phyloP scores from a whole-genome alignment of 2,888 invertebrate genomes.

The Zaprionus lineosus region DNA sequence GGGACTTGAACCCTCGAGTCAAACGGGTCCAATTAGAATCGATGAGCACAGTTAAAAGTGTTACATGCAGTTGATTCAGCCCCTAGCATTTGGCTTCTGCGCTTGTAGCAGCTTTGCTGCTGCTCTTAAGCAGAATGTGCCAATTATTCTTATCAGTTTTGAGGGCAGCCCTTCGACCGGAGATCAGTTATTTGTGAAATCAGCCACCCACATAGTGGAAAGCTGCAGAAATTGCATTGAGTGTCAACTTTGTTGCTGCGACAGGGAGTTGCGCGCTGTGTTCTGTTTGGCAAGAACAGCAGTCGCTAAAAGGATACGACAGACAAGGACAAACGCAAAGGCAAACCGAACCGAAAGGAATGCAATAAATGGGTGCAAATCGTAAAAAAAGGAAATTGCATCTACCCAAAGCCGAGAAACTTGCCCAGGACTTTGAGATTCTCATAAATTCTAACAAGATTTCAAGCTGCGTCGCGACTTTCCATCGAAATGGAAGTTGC shows the following conservation, averaged over 20 bases:
- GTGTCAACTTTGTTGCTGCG: constrained; percentile 69
- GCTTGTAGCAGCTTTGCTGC: constrained; percentile 25
- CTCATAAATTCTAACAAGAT: constrained; percentile 80
- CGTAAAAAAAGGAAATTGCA: constrained; percentile 77
- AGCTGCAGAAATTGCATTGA: constrained; percentile 40
- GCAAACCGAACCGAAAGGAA: constrained; percentile 60
- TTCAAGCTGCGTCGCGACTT: constrained; percentile 61
- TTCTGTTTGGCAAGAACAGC: constrained; percentile 46
- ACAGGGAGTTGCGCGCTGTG: constrained; percentile 62
- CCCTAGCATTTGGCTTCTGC: constrained; percentile 23
- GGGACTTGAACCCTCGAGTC: too few species aligned
- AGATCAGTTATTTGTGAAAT: constrained; percentile 28
- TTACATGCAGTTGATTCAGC: constrained; percentile 5
- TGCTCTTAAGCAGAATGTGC: constrained; percentile 38
- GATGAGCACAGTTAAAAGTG: not conserved
- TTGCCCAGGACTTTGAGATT: constrained; percentile 77
- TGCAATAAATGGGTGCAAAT: constrained; percentile 61
- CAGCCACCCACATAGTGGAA: constrained; percentile 41
- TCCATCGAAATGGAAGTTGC: constrained; percentile 37
- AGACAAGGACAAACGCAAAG: not conserved
- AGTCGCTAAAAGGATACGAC: constrained; percentile 7
- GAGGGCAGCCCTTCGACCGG: constrained; percentile 45
- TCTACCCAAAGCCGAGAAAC: constrained; percentile 68
- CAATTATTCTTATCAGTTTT: constrained; percentile 76
- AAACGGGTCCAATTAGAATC: not conserved